A percentile compares a stretch with the other conserved stretches of the same genome.
Evolutionary conservation across 2,888 invertebrate genomes (phyloP).

Genomic region (Timema cristinae): DNA sequence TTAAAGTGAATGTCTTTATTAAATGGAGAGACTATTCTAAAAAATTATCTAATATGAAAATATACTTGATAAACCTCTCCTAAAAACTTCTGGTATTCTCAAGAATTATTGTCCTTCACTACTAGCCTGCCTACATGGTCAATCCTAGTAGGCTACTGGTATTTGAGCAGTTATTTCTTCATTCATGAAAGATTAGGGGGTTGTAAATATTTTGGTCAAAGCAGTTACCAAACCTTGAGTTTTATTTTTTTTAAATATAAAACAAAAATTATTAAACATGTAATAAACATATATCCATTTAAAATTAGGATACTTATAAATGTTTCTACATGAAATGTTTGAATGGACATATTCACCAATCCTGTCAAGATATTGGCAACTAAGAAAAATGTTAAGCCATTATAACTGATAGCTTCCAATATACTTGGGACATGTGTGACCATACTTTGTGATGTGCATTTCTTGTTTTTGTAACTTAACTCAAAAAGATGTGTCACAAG

Average conservation of each 20-base stretch:
- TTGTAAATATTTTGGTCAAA: too few species aligned
- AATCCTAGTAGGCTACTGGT: too few species aligned
- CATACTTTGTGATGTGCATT: slow-evolving; percentile 11
- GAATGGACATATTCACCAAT: slow-evolving; percentile 65
- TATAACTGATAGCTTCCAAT: slow-evolving; percentile 69
- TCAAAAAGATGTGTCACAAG: slow-evolving; percentile 35
- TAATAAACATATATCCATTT: neutral
- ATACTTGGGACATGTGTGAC: slow-evolving; percentile 51
- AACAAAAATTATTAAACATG: slow-evolving; percentile 8
- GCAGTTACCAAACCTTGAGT: slow-evolving; percentile 4
- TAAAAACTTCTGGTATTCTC: too few species aligned
- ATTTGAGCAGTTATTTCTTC: too few species aligned
- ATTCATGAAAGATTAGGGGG: too few species aligned
- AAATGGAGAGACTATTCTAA: too few species aligned
- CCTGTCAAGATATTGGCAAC: slow-evolving; percentile 82
- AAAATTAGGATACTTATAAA: slow-evolving; percentile 38
- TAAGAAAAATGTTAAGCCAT: slow-evolving; percentile 81
- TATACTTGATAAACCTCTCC: too few species aligned
- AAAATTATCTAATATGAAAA: too few species aligned
- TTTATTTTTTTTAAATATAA: slow-evolving; percentile 1
- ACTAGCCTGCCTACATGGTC: too few species aligned
- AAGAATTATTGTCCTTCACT: too few species aligned
- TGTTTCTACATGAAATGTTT: slow-evolving; percentile 54
- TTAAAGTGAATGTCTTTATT: too few species aligned
- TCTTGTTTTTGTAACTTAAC: neutral